phyloP scores from a whole-genome alignment of 2,797 vertebrate species.

The Gila robusta region DNA sequence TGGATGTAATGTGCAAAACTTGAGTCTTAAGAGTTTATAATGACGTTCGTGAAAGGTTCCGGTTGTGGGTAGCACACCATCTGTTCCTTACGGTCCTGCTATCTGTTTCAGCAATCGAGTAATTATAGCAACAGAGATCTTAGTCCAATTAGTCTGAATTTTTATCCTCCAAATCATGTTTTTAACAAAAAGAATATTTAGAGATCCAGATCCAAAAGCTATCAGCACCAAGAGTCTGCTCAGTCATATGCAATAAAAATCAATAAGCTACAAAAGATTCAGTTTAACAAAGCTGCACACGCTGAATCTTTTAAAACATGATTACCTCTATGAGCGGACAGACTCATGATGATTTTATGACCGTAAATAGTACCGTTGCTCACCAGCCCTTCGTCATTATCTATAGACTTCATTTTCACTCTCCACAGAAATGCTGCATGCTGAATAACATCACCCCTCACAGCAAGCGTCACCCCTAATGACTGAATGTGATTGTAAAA shows the following conservation, averaged over 20 bases:
- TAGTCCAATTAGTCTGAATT: slow-evolving; percentile 2
- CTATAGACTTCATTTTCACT: slow-evolving; percentile 18
- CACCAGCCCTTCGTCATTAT: slow-evolving; percentile 24
- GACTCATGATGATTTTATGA: slow-evolving; percentile 41
- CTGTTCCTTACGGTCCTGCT: slow-evolving; percentile 10
- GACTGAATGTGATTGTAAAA: slow-evolving; percentile 28
- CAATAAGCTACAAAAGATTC: slow-evolving; percentile 75
- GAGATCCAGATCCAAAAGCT: slow-evolving; percentile 32
- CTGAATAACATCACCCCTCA: slow-evolving; percentile 11
- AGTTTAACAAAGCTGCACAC: slow-evolving; percentile 54
- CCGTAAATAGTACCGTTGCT: slow-evolving; percentile 22
- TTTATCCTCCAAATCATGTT: slow-evolving; percentile 4
- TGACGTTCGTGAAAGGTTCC: slow-evolving; percentile 9
- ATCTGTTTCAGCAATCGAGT: not conserved
- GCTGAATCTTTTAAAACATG: slow-evolving; percentile 48
- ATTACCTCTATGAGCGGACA: slow-evolving; percentile 68
- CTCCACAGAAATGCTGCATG: slow-evolving; percentile 46
- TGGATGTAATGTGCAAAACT: slow-evolving; percentile 26
- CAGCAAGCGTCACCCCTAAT: slow-evolving; percentile 5
- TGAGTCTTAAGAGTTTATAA: slow-evolving; percentile 20
- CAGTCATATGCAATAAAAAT: slow-evolving; percentile 81
- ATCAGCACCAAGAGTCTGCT: slow-evolving; percentile 58
- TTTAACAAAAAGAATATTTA: not conserved
- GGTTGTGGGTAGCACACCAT: slow-evolving; percentile 28
- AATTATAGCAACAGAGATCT: slow-evolving; percentile 37